Evolutionary conservation across 2,113 vertebrate species (phyloP).

Genomic region (Phycodurus eques): DNA sequence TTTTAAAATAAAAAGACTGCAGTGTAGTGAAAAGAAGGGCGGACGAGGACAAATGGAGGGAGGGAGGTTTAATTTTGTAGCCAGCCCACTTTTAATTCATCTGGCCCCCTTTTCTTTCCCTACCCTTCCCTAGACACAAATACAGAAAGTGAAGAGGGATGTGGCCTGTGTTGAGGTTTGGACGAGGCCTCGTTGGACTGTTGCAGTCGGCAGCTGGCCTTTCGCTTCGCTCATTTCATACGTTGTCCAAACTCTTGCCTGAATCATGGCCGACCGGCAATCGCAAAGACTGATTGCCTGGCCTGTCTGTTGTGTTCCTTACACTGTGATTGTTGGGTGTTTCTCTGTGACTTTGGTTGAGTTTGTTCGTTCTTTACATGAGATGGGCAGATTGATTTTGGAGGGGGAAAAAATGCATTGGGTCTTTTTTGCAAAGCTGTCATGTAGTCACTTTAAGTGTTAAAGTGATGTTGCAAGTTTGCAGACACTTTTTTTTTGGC

Average conservation of each 20-base stretch:
- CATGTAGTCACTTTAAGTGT: neutral
- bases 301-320: conserved; percentile 67
- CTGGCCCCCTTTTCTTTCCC: conserved; percentile 7
- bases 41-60: conserved; percentile 26
- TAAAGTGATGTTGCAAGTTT: neutral
- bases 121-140: neutral
- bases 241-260: conserved; percentile 52
- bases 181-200: conserved; percentile 46
- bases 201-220: conserved; percentile 43
- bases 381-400: conserved; percentile 55
- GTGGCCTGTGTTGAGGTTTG: conserved; percentile 48
- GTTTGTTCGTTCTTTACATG: conserved; percentile 57
- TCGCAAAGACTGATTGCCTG: conserved; percentile 72
- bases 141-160: conserved; percentile 27
- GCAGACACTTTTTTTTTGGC: neutral
- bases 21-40: conserved; percentile 50
- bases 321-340: conserved; percentile 60
- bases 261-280: conserved; percentile 63
- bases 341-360: conserved; percentile 48
- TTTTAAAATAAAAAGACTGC: conserved; percentile 46
- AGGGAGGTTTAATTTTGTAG: conserved; percentile 52
- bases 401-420: conserved; percentile 35
- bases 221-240: conserved; percentile 27
- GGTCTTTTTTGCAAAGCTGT: neutral
- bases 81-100: conserved; percentile 54